Evolutionary conservation across 2,113 vertebrate species (phyloP).

Genomic region (Nannobrachium achirus): DNA sequence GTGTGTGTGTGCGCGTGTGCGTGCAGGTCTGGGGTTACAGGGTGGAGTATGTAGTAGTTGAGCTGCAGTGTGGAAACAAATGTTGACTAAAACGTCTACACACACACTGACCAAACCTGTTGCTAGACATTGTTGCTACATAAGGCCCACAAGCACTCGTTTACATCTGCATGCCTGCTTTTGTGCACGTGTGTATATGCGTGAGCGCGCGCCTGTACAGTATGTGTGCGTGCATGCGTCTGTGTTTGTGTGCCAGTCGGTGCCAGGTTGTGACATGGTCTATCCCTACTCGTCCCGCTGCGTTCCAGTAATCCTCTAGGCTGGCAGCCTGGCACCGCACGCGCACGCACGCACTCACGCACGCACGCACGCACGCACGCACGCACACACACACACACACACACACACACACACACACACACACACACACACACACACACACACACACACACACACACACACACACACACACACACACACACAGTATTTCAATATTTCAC

Average conservation of each 20-base stretch:
- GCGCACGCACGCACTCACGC: conserved; percentile 1
- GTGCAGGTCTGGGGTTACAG: no score
- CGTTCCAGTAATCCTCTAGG: neutral
- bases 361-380: neutral
- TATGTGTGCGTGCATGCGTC: neutral
- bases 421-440: conserved; percentile 18
- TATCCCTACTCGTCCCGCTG: neutral
- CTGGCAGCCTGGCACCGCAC: neutral
- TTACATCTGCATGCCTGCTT: no score
- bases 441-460: neutral
- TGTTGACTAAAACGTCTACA: no score
- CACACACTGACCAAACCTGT: no score
- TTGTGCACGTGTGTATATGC: no score
- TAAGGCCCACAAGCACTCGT: no score
- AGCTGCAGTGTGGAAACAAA: no score
- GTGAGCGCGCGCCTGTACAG: no score
- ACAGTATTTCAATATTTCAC: neutral
- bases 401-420: neutral
- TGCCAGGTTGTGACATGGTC: neutral
- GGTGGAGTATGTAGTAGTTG: no score
- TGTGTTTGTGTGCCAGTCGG: neutral
- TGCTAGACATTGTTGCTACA: no score
- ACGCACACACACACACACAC: neutral
- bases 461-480: neutral
- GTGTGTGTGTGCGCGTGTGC: no score